These are phyloP conservation scores for Piscicola geometra DNA, from an alignment of 2,888 invertebrate genomes.

Conservation along the genomic window DNA sequence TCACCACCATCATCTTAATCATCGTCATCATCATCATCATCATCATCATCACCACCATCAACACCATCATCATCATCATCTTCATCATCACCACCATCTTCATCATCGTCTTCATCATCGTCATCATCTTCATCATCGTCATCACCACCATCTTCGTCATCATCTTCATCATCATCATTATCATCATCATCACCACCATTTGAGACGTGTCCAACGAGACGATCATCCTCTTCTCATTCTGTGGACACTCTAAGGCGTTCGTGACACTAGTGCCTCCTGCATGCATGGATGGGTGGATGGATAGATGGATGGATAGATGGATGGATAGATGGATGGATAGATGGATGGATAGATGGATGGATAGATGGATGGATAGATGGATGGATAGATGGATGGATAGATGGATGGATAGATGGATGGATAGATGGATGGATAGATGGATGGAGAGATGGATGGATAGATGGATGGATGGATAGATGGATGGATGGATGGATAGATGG, in stretches of 20 bases:
- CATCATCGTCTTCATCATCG: background rate
- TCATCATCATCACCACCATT: constrained; percentile 62
- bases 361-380: no score
- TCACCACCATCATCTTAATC: constrained; percentile 28
- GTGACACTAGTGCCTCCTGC: constrained; percentile 85
- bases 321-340: no score
- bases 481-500: no score
- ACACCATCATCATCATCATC: constrained; percentile 13
- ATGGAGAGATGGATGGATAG: no score
- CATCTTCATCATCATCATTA: background rate
- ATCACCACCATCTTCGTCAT: background rate
- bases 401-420: no score
- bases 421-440: no score
- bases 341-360: no score
- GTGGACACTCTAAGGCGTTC: constrained; percentile 78
- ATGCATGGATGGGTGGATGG: no score
- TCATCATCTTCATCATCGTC: background rate
- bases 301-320: no score
- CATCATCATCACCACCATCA: background rate
- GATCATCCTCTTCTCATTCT: constrained; percentile 72
- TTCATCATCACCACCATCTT: background rate
- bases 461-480: no score
- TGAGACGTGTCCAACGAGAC: constrained; percentile 86
- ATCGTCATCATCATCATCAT: constrained; percentile 26
- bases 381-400: no score